Percentiles rank a stretch among this genome's conserved stretches.
Conservation (phyloP, 2,797 vertebrate species). For the Lacerta bilineata region DNA sequence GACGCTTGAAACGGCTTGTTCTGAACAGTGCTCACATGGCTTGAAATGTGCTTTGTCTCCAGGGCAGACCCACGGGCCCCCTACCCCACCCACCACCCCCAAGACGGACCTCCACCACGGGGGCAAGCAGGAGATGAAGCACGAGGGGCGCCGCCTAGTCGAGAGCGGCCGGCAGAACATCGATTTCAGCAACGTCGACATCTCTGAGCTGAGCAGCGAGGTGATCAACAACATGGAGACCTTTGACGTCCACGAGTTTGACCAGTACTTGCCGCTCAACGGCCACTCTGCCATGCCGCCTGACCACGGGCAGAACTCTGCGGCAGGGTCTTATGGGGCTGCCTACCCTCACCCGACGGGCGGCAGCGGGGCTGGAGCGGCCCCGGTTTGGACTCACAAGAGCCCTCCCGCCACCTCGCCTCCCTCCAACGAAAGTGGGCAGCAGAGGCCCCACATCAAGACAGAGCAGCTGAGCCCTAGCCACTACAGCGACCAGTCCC, state of each 20-base stretch:
- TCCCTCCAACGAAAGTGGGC: slow-evolving; percentile 79
- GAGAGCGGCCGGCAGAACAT: slow-evolving; percentile 96
- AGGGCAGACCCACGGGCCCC: slow-evolving; percentile 95
- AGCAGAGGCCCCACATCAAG: slow-evolving; percentile 92
- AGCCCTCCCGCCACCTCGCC: slow-evolving; percentile 78
- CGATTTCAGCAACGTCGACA: slow-evolving; percentile 99
- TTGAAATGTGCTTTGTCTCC: slow-evolving; percentile 40
- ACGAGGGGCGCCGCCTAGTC: slow-evolving; percentile 89
- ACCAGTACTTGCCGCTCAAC: slow-evolving; percentile 96
- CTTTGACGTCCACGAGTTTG: slow-evolving; percentile 97
- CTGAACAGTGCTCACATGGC: not conserved
- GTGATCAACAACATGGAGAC: slow-evolving; percentile 98
- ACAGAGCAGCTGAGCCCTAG: slow-evolving; percentile 96
- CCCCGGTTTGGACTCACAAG: slow-evolving; percentile 90
- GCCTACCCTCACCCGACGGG: slow-evolving; percentile 84
- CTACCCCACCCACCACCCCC: slow-evolving; percentile 95
- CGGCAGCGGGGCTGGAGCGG: slow-evolving; percentile 74
- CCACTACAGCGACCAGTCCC: slow-evolving; percentile 92
- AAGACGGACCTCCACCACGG: slow-evolving; percentile 93
- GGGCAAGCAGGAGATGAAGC: slow-evolving; percentile 91
- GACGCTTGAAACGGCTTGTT: too few relatives aligned
- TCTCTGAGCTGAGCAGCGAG: slow-evolving; percentile 97
- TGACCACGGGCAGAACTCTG: slow-evolving; percentile 81
- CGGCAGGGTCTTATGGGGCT: slow-evolving; percentile 70
- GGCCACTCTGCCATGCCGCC: slow-evolving; percentile 86